Conservation (phyloP, 2,797 vertebrate species). For the Chaunax sp. region DNA sequence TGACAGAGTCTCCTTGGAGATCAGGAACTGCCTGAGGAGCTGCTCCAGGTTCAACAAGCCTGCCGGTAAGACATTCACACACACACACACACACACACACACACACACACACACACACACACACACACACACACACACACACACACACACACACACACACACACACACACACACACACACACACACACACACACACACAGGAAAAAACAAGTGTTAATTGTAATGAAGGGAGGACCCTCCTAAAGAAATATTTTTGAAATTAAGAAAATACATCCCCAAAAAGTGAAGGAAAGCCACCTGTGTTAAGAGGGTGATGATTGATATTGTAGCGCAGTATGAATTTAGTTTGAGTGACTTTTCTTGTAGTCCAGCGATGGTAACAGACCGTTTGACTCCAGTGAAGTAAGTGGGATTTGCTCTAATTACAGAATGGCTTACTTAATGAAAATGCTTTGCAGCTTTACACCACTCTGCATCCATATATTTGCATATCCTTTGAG, state of each 20-base stretch:
- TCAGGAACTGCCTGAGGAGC: constrained; percentile 96
- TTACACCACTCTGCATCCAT: constrained; percentile 57
- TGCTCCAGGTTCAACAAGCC: constrained; percentile 98
- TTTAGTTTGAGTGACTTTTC: constrained; percentile 23
- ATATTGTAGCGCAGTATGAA: constrained; percentile 8
- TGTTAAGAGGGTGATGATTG: constrained; percentile 5
- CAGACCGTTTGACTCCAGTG: constrained; percentile 44
- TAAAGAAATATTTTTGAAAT: constrained; percentile 3
- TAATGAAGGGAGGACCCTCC: constrained; percentile 23
- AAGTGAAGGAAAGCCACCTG: constrained; percentile 18
- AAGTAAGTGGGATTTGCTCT: constrained; percentile 58
- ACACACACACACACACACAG: constrained; percentile 19
- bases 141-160: too few relatives aligned
- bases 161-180: constrained; percentile 17
- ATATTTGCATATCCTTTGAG: constrained; percentile 46
- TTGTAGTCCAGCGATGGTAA: constrained; percentile 35
- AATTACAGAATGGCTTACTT: constrained; percentile 59
- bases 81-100: neutral
- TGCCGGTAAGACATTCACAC: constrained; percentile 64
- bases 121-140: neutral
- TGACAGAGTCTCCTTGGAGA: constrained; percentile 97
- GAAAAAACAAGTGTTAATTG: constrained; percentile 29
- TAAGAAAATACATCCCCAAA: constrained; percentile 9
- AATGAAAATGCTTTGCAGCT: constrained; percentile 55
- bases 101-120: too few relatives aligned